Evolutionary conservation across 1,140 invertebrate species (phyloP), one percentile per base, ranked within the genome.

Genomic region (Neodiprion lecontei): DNA sequence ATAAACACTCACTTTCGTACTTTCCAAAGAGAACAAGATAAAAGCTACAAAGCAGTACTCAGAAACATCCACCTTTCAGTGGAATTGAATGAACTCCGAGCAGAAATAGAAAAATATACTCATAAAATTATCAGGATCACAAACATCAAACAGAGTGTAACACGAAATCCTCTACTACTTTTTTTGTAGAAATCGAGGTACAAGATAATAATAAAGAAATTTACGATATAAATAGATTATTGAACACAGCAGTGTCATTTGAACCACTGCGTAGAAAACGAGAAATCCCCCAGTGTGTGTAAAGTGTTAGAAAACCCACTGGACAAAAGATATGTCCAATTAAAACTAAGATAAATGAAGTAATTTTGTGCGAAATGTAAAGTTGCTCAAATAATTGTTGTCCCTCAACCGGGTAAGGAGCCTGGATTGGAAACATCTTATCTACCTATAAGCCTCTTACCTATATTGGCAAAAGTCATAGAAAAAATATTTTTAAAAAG

Each of bases 381-480:
- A 61, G 61, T 77, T 9, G 69, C 78, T 12, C 70, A 79, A 75
- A 72, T 80, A 47, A 78, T 79, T 4, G 28, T 80, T 67, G 72
- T 79, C 0, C 61, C 17, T 8, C 80, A 81, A 74, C 80, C 78
- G 50, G 74, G 75, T 14, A 81, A 81, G 73, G 12, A 70, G 11
- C 48, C 69, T 50, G 69, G 76, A 11, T 48, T 69, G 71, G 12
- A 21, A 48, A 69, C 76, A 12, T 78, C 78, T 1, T 78, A 80
- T 48, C 48, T 73, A 69, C 75, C 75, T 9, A 80, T 81, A 74
- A 82, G 80, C 61, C 69, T 84, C 14, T 68, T 84, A 61, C 71
- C 73, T 47, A 78, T 79, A 49, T 48, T 81, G 8, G 80, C 81
- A 0, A 85, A 85, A 79, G 69, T 85, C 23, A 78, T 80, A 71